Base-by-base conservation (phyloP, 2,888 invertebrate genomes). In the Anarsia innoxiella region DNA sequence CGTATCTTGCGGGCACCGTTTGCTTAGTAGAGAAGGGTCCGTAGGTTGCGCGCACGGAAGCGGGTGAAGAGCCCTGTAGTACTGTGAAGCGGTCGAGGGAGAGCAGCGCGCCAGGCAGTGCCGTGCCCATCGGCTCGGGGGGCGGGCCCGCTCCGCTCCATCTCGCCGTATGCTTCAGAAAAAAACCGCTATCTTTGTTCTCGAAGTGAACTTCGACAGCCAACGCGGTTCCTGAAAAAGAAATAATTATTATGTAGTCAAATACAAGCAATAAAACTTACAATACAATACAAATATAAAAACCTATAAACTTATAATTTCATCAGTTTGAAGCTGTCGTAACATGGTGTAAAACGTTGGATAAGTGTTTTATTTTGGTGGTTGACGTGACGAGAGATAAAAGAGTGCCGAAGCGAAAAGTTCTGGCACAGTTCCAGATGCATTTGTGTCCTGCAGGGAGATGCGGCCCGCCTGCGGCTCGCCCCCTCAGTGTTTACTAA, bases 1-100 rank as follows among this genome's bases (percentile, higher is more conserved):
- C 92, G 66, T 94, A 95, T 31, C 93, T 88, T 1, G 95, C 94
- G 25, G 96, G 95, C 25, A 97, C 95, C 0, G 96, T 96, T 78
- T 97, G 96, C 66, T 96, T 96, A 37, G 96, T 96, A 53, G 95
- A 95, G 79, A 97, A 97, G 4, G 97, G 97, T 2, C 97, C 97
- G 66, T 96, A 96, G 26, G 93, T 94, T 32, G 96, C 96, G 42
- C 96, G 88, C 27, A 97, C 93, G 13, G 95, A 95, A 19, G 95
- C 94, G 13, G 96, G 94, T 51, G 95, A 93, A 31, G 94, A 93
- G 25, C 94, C 95, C 72, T 96, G 94, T 56, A 97, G 91, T 23
- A 97, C 93, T 39, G 96, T 94, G 72, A 97, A 96, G 46, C 94
- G 91, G 78, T 96, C 95, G 45, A 93, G 88, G 36, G 94, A 94